Percentiles rank a stretch among this genome's conserved stretches.
phyloP scores from a whole-genome alignment of 2,888 invertebrate species.

The Leptinotarsa haldemani region DNA sequence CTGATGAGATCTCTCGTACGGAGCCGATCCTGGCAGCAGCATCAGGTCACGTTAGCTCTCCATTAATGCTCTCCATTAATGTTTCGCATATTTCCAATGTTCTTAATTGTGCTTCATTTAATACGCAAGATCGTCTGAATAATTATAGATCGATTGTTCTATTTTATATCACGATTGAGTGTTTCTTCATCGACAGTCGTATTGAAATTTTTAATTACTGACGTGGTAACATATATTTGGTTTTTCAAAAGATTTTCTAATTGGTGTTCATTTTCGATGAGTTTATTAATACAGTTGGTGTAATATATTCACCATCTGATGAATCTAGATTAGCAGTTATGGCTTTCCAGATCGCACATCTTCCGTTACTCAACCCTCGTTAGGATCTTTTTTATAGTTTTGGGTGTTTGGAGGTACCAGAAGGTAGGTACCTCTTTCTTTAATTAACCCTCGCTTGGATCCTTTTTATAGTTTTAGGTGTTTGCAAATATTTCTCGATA shows the following conservation, averaged over 20 bases:
- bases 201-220: slow-evolving; percentile 26
- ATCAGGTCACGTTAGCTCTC: no score
- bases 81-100: not conserved
- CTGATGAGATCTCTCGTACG: no score
- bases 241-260: slow-evolving; percentile 25
- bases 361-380: not conserved
- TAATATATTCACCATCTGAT: slow-evolving; percentile 13
- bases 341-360: not conserved
- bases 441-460: not conserved
- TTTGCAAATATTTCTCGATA: not conserved
- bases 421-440: not conserved
- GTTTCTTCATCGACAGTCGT: slow-evolving; percentile 25
- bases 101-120: not conserved
- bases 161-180: slow-evolving; percentile 16
- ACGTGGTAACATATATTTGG: slow-evolving; percentile 20
- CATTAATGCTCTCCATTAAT: not conserved
- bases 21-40: no score
- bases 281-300: slow-evolving; percentile 16
- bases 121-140: not conserved
- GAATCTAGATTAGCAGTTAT: not conserved
- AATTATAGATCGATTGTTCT: not conserved
- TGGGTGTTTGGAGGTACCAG: not conserved
- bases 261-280: slow-evolving; percentile 21
- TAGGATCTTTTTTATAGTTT: not conserved
- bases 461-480: not conserved